Conservation (phyloP, 2,888 invertebrate genomes). For the Subacronicta megacephala region DNA sequence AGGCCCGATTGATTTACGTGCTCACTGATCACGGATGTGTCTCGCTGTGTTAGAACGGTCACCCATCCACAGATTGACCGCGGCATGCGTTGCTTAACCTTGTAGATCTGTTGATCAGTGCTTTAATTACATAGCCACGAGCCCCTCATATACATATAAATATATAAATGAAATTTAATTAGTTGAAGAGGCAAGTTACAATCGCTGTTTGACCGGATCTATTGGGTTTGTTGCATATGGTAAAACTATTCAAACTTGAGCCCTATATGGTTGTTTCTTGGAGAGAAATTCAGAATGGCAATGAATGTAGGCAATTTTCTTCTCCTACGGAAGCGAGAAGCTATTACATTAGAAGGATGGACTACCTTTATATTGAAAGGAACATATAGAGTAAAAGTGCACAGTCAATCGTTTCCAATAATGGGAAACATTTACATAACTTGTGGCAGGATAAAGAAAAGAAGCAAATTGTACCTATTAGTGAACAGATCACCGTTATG, state of each 20-base stretch:
- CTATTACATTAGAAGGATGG: background rate
- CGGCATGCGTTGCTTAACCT: too few relatives aligned
- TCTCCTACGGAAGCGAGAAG: background rate
- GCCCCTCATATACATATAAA: too few relatives aligned
- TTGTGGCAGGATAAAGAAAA: background rate
- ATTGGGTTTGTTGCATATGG: constrained; percentile 13
- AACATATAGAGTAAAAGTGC: background rate
- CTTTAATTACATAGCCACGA: too few relatives aligned
- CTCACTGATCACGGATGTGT: too few relatives aligned
- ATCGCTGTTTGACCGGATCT: background rate
- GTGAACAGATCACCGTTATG: too few relatives aligned
- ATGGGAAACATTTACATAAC: background rate
- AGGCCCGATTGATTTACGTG: too few relatives aligned
- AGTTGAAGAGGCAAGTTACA: constrained; percentile 1
- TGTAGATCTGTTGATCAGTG: too few relatives aligned
- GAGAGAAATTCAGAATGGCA: background rate
- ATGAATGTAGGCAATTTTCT: constrained; percentile 1
- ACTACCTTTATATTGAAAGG: background rate
- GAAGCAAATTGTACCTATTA: background rate
- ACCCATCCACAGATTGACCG: too few relatives aligned
- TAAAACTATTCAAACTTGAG: constrained; percentile 21
- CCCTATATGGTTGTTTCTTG: constrained; percentile 15
- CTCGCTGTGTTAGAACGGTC: too few relatives aligned
- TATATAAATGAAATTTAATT: too few relatives aligned
- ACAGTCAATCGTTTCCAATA: background rate